Conservation (phyloP, 2,888 invertebrate genomes). For the Lithophane leautieri region DNA sequence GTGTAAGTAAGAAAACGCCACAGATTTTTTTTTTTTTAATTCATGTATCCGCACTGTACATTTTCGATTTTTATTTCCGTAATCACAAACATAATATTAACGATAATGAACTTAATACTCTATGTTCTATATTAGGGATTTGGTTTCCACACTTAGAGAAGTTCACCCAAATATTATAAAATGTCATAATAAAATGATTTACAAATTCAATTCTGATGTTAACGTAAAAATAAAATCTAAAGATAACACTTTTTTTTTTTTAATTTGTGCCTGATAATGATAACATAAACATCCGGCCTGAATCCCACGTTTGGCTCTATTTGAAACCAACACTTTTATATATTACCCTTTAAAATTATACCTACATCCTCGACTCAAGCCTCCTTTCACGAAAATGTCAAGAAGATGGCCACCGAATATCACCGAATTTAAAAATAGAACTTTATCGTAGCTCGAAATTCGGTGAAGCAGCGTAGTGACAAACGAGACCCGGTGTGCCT, state of each 20-base stretch:
- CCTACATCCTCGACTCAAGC: constrained; percentile 1
- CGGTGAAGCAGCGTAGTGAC: constrained; percentile 44
- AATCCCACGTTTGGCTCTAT: not conserved
- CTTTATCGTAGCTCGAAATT: constrained; percentile 24
- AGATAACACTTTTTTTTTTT: not conserved
- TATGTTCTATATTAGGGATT: too few relatives aligned
- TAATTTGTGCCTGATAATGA: not conserved
- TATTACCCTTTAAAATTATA: constrained; percentile 21
- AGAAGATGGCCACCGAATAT: constrained; percentile 10
- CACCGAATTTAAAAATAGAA: constrained; percentile 45
- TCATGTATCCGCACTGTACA: not conserved
- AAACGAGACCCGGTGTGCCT: constrained; percentile 54
- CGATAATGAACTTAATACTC: not conserved
- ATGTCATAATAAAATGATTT: not conserved
- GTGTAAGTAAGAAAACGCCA: too few relatives aligned
- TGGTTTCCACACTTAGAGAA: not conserved
- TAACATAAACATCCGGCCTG: not conserved
- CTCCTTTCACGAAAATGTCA: constrained; percentile 28
- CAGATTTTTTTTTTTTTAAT: too few relatives aligned
- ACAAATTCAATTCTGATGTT: not conserved
- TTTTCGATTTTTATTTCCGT: not conserved
- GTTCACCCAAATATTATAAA: not conserved
- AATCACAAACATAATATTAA: too few relatives aligned
- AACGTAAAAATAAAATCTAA: too few relatives aligned
- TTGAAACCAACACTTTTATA: not conserved